Base-by-base conservation (phyloP, 2,888 invertebrate species). In the Biston betularia region DNA sequence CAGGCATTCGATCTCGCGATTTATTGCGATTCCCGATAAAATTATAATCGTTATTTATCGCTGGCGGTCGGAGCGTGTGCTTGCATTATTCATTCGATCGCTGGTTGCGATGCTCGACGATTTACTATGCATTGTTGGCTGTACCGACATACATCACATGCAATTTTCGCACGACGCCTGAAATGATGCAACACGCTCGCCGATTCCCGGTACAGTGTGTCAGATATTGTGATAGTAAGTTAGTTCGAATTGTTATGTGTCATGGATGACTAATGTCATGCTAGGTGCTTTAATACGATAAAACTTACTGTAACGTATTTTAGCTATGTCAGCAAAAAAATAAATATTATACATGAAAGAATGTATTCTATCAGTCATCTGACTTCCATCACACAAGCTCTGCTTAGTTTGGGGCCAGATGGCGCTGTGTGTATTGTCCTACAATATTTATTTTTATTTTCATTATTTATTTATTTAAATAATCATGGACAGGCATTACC, bases 41-140 rank as follows among this genome's bases (percentile, higher is more conserved):
- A 92, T 91, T 89, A 91, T 90, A 91, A 91, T 89, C 89, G 89
- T 90, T 89, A 91, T 91, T 91, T 91, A 92, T 89, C 85, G 86
- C 80, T 63, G 71, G 73, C 72, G 74, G 70, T 75, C 70, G 75
- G 76, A 82, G 80, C 89, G 89, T 88, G 88, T 86, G 83, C 81
- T 78, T 91, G 89, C 88, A 91, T 91, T 89, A 91, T 92, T 92
- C 90, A 92, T 90, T 73, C 73, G 79, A 79, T 78, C 72, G 80
- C 77, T 78, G 82, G 81, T 81, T 81, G 83, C 81, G 82, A 82
- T 81, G 87, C 84, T 79, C 78, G 77, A 79, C 79, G 81, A 87
- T 89, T 90, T 86, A 88, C 85, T 83, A 82, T 80, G 84, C 79
- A 87, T 87, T 87, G 67, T 67, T 62, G 65, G 56, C 84, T 87